A percentile compares a stretch with the other conserved stretches of the same genome.
Evolutionary conservation across 2,797 vertebrate species (phyloP).

Genomic region (Phrynocephalus vlangalii): DNA sequence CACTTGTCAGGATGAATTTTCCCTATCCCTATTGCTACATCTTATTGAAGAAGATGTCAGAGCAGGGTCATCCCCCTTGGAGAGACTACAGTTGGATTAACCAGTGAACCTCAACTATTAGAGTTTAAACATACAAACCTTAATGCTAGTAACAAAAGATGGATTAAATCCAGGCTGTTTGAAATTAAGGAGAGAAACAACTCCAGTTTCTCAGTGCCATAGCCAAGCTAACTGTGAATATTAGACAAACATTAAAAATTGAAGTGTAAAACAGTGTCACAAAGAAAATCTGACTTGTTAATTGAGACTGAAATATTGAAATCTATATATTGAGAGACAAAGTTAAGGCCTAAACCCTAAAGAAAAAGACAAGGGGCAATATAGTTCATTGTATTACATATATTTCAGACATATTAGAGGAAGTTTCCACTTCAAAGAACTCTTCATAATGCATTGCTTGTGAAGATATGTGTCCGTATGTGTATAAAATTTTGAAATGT

Average conservation of each 20-base stretch:
- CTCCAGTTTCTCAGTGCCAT: background rate
- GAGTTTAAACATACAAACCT: slow-evolving; percentile 1
- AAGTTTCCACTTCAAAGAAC: background rate
- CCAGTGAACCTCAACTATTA: slow-evolving; percentile 14
- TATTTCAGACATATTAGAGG: background rate
- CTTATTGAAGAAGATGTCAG: slow-evolving; percentile 22
- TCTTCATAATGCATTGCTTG: background rate
- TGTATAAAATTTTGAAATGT: background rate
- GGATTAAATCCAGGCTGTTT: background rate
- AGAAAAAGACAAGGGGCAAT: background rate
- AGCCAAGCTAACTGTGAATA: background rate
- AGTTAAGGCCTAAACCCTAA: background rate
- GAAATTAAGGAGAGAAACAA: slow-evolving; percentile 14
- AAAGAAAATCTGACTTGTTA: slow-evolving; percentile 16
- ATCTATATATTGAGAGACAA: background rate
- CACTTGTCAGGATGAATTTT: slow-evolving; percentile 32
- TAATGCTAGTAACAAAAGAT: background rate
- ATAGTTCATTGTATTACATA: background rate
- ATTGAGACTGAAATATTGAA: background rate
- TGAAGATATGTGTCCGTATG: background rate
- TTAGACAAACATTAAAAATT: background rate
- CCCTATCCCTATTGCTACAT: background rate
- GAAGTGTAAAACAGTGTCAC: background rate
- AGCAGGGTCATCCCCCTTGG: background rate
- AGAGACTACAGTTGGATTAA: background rate